Base-by-base conservation (phyloP, 1,140 invertebrate genomes). In the Scylla paramamosain region DNA sequence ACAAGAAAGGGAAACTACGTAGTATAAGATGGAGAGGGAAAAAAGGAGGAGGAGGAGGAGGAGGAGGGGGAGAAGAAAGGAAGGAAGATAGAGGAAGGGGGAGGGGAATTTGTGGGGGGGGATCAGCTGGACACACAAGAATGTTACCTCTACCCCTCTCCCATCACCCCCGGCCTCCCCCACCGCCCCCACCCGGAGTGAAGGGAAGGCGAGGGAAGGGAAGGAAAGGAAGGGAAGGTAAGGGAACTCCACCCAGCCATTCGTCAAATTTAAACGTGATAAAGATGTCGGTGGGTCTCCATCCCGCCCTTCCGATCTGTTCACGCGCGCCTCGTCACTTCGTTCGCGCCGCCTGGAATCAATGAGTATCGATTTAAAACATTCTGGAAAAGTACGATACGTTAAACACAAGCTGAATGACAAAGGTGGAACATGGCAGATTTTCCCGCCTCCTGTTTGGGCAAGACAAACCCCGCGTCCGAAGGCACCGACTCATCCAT, bases 211-310 rank as follows among this genome's bases (percentile, higher is more conserved):
- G 20, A 59, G 59, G 59, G 59, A 67, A 67, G 20, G 52, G 28
- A n/a, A 46, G 48, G 29, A n/a, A 91, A 29, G 48, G 90, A 59
- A 31, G 16, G 48, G 48, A 29, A 59, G 29, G 48, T 25, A 48
- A 59, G 90, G 48, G 90, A 91, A 28, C 48, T 90, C 87, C 93
- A 90, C 93, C 93, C 93, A 90, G n/a, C 89, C 28, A 91, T 95
- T 91, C 94, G 77, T 95, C 94, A 95, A 95, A 95, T 95, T 95
- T 92, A 91, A 94, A 94, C 94, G 77, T 95, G 89, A 94, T 95
- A 87, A 95, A 95, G 94, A 95, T 86, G 90, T 95, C 86, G 16
- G 20, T 77, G 20, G 39, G 1, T 39, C 39, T 39, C 39, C 39
- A 32, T 31, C 59, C 39, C 84, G 31, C 67, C 83, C 16, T 6